These are phyloP conservation scores for Linyphia triangularis DNA, from an alignment of 2,888 invertebrate genomes.

Conservation along the genomic window DNA sequence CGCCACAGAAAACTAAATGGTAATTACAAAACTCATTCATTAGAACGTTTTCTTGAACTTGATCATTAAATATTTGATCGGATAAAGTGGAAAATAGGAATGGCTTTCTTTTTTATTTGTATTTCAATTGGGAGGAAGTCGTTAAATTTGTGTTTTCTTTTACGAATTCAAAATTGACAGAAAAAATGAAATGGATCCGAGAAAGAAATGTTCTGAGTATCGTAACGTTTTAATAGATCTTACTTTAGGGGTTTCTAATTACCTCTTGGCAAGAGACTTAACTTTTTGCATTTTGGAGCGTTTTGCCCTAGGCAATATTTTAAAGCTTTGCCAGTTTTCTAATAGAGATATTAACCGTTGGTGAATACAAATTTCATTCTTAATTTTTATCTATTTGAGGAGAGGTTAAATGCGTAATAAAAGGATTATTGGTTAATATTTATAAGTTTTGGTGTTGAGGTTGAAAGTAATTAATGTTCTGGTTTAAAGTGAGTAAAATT, in stretches of 20 bases:
- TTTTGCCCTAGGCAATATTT: neutral
- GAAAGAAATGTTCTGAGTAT: constrained; percentile 16
- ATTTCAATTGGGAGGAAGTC: constrained; percentile 7
- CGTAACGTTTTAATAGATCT: constrained; percentile 15
- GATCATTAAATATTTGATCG: constrained; percentile 47
- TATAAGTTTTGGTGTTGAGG: too few relatives aligned
- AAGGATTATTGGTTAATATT: too few relatives aligned
- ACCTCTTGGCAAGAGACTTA: neutral
- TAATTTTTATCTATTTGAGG: too few relatives aligned
- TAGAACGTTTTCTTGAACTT: constrained; percentile 37
- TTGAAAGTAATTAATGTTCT: too few relatives aligned
- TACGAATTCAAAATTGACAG: neutral
- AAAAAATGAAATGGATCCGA: constrained; percentile 9
- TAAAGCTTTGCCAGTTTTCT: too few relatives aligned
- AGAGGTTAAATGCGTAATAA: too few relatives aligned
- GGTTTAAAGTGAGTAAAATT: too few relatives aligned
- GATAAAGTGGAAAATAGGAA: constrained; percentile 9
- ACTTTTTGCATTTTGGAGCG: neutral
- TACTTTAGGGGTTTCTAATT: constrained; percentile 21
- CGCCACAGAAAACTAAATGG: constrained; percentile 33
- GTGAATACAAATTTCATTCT: too few relatives aligned
- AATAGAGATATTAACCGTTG: too few relatives aligned
- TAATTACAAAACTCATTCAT: constrained; percentile 48
- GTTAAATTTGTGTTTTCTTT: constrained; percentile 35
- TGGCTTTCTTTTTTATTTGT: constrained; percentile 1